These are phyloP conservation scores for Pangasius sanitwongsei DNA, from an alignment of 2,797 vertebrate species.

Conservation along the genomic window DNA sequence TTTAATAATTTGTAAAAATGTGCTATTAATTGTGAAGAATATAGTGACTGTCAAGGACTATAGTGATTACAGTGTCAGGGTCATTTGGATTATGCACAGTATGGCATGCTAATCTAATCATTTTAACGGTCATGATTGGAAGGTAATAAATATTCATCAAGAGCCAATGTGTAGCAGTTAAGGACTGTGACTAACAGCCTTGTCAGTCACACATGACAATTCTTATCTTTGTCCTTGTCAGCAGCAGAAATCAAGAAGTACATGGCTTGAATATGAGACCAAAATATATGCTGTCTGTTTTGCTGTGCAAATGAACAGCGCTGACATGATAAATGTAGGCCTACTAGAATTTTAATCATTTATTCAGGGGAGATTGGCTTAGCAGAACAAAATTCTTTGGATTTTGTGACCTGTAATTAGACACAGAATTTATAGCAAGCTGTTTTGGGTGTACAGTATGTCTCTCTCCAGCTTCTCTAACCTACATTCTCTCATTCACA, in stretches of 20 bases:
- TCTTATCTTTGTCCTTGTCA: constrained; percentile 27
- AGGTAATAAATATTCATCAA: constrained; percentile 8
- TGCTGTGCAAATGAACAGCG: not conserved
- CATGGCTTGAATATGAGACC: not conserved
- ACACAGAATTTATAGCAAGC: not conserved
- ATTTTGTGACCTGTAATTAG: not conserved
- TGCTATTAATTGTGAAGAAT: not conserved
- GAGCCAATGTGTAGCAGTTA: constrained; percentile 1
- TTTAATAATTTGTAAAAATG: not conserved
- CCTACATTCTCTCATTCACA: constrained; percentile 2
- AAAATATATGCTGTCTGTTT: not conserved
- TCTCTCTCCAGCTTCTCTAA: constrained; percentile 7
- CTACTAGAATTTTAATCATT: not conserved
- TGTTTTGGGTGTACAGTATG: not conserved
- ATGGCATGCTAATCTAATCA: not conserved
- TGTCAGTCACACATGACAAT: constrained; percentile 44
- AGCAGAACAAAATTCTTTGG: not conserved
- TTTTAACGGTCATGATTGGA: constrained; percentile 7
- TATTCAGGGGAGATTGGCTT: not conserved
- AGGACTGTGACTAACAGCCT: constrained; percentile 32
- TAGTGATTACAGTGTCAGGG: not conserved
- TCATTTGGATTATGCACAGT: constrained; percentile 18
- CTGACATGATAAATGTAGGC: not conserved
- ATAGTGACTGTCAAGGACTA: not conserved
- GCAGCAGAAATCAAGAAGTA: not conserved